Percentiles rank a stretch among this genome's conserved stretches.
Conservation (phyloP, 1,140 invertebrate species). For the Paralvinella palmiformis region DNA sequence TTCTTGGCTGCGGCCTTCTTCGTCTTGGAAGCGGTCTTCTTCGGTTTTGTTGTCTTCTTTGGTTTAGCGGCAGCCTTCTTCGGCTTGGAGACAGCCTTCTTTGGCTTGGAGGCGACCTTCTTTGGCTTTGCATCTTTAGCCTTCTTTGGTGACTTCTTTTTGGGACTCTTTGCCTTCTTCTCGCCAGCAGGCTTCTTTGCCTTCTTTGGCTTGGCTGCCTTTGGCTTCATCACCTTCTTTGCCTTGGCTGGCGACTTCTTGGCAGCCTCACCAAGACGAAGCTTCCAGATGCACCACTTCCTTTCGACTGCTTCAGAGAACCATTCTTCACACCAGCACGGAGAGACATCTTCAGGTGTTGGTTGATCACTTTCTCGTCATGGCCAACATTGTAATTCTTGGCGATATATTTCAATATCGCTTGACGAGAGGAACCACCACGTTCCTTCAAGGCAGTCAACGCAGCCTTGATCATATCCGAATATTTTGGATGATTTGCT, state of each 20-base stretch:
- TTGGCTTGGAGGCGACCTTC: conserved; percentile 27
- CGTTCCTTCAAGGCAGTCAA: conserved; percentile 23
- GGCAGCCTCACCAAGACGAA: conserved; percentile 39
- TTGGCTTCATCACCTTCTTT: conserved; percentile 24
- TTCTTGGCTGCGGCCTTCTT: no score
- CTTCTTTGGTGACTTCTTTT: conserved; percentile 9
- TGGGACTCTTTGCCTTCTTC: conserved; percentile 12
- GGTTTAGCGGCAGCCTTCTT: conserved; percentile 27
- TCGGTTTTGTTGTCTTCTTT: no score
- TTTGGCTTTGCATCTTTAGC: conserved; percentile 26
- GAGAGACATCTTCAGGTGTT: conserved; percentile 36
- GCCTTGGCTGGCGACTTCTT: conserved; percentile 19
- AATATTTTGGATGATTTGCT: conserved; percentile 28
- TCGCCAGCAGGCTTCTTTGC: conserved; percentile 11
- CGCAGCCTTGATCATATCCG: conserved; percentile 22
- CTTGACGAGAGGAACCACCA: conserved; percentile 41
- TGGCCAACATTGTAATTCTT: conserved; percentile 44
- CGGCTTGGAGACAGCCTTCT: conserved; percentile 26
- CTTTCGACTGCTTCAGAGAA: conserved; percentile 39
- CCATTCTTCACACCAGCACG: conserved; percentile 33
- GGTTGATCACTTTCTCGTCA: conserved; percentile 33
- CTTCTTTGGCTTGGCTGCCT: conserved; percentile 25
- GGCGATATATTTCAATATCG: conserved; percentile 46
- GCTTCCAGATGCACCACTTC: conserved; percentile 43
- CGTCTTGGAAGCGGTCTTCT: no score